Percentiles rank a stretch among this genome's conserved stretches.
Conservation (phyloP, 2,888 invertebrate genomes). For the Drosophila koepferae region DNA sequence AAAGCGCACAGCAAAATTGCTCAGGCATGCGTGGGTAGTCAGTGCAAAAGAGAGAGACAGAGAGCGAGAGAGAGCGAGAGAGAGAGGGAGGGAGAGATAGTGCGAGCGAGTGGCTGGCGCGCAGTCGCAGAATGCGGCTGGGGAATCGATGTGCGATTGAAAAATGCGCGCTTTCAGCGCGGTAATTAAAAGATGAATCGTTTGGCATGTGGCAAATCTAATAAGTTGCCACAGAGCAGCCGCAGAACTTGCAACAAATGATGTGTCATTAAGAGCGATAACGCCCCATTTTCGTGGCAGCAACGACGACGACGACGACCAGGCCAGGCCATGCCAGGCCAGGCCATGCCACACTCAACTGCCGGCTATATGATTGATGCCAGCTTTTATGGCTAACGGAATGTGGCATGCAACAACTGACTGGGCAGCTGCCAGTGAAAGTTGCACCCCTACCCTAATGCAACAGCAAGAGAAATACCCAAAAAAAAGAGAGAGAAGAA, state of each 20-base stretch:
- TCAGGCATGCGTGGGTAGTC: conserved; percentile 67
- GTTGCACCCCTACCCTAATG: conserved; percentile 31
- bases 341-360: conserved; percentile 20
- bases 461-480: not conserved
- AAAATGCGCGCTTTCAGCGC: conserved; percentile 83
- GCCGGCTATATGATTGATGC: conserved; percentile 73
- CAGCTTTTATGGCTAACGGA: conserved; percentile 75
- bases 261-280: conserved; percentile 82
- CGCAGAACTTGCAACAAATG: conserved; percentile 69
- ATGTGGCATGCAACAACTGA: conserved; percentile 41
- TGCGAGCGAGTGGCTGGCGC: conserved; percentile 15
- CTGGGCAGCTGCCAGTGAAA: conserved; percentile 44
- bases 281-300: conserved; percentile 77
- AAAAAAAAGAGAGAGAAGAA: not conserved
- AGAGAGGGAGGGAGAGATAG: not conserved
- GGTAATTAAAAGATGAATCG: conserved; percentile 84
- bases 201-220: conserved; percentile 70
- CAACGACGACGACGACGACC: conserved; percentile 5
- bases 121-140: conserved; percentile 31
- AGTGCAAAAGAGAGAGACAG: conserved; percentile 15
- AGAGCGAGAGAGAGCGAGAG: conserved; percentile 3
- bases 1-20: conserved; percentile 64
- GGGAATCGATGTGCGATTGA: conserved; percentile 70
- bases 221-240: conserved; percentile 51
- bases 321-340: conserved; percentile 3